Evolutionary conservation across 1,140 invertebrate genomes (phyloP).

Genomic region (Sesamia nonagrioides): DNA sequence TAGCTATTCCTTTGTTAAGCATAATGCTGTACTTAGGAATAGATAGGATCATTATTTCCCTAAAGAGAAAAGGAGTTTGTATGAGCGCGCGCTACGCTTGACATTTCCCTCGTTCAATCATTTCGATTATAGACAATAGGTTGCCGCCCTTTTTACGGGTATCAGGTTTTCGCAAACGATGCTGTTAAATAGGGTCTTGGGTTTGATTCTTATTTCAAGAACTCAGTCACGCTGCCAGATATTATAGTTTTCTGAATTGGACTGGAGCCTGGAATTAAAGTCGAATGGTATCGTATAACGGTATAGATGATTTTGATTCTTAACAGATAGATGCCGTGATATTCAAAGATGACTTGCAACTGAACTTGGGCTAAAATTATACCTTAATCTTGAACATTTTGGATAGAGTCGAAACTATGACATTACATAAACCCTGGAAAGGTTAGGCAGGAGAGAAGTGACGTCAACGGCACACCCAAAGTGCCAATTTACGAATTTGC

Average conservation of each 20-base stretch:
- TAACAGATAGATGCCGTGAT: too few species aligned
- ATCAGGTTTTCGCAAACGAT: background rate
- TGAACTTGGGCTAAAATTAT: too few species aligned
- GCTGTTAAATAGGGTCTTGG: background rate
- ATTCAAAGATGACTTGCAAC: too few species aligned
- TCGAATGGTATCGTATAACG: too few species aligned
- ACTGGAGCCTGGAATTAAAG: background rate
- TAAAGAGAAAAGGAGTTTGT: background rate
- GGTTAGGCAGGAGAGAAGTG: background rate
- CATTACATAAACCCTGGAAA: background rate
- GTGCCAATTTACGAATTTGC: background rate
- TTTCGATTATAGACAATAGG: background rate
- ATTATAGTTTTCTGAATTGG: background rate
- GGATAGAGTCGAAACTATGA: background rate
- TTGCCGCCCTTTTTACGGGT: background rate
- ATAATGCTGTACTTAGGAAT: background rate
- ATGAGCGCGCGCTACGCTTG: background rate
- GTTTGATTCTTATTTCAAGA: background rate
- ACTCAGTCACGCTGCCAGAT: background rate
- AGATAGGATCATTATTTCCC: background rate
- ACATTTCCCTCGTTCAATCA: background rate
- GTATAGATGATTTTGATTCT: too few species aligned
- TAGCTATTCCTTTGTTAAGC: slow-evolving; percentile 17
- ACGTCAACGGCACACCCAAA: slow-evolving; percentile 11
- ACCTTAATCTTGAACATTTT: background rate